A percentile compares a stretch with the other conserved stretches of the same genome.
Evolutionary conservation across 2,888 invertebrate species (phyloP).

Genomic region (Callimorpha dominula): DNA sequence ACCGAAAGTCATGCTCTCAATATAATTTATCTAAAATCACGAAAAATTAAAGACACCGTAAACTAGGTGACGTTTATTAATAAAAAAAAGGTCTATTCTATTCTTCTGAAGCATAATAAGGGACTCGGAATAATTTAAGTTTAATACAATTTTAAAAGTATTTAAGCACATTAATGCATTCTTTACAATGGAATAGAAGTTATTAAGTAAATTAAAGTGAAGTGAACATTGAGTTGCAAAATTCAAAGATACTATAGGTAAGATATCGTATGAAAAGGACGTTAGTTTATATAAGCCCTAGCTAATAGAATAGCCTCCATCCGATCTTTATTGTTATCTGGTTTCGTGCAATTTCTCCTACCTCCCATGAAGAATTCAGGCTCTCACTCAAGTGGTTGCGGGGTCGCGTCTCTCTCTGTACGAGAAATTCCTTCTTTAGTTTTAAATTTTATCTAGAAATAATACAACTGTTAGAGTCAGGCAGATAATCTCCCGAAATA

Average conservation of each 20-base stretch:
- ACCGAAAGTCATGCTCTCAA: background rate
- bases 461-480: no score
- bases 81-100: background rate
- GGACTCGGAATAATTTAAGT: background rate
- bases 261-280: background rate
- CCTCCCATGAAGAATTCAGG: background rate
- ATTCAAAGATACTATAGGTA: no score
- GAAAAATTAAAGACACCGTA: background rate
- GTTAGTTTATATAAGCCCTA: background rate
- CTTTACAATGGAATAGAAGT: no score
- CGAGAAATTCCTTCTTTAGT: no score
- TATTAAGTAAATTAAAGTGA: no score
- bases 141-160: background rate
- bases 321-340: background rate
- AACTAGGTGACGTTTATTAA: background rate
- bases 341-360: constrained; percentile 1
- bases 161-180: no score
- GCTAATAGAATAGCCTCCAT: background rate
- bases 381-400: background rate
- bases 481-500: no score
- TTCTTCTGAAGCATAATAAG: background rate
- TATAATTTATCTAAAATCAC: background rate
- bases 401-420: no score
- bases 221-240: no score
- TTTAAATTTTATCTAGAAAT: no score